Evolutionary conservation across 2,888 invertebrate species (phyloP).

Genomic region (Caenorhabditis plicata): DNA sequence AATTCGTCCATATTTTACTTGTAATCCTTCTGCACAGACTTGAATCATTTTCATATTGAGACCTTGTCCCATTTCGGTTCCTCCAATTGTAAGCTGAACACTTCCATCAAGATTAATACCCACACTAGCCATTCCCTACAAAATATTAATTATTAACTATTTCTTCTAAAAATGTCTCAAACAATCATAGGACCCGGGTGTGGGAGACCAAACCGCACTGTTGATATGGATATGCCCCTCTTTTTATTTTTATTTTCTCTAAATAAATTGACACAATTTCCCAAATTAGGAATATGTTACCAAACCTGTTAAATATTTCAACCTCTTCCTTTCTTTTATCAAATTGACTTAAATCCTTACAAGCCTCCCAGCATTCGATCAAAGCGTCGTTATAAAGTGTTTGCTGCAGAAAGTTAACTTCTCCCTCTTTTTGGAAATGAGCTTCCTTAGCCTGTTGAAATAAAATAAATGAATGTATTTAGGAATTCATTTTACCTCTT

Average conservation of each 20-base stretch:
- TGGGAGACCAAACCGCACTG: conserved; percentile 83
- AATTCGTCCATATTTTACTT: conserved; percentile 70
- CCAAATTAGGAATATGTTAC: neutral
- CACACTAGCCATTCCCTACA: conserved; percentile 82
- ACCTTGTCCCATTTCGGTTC: conserved; percentile 95
- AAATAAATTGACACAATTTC: neutral
- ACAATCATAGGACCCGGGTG: conserved; percentile 38
- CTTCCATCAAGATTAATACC: conserved; percentile 81
- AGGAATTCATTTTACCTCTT: conserved; percentile 69
- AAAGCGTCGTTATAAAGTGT: conserved; percentile 24
- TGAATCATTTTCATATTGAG: conserved; percentile 87
- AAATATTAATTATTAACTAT: too few species aligned
- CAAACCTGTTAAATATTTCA: conserved; percentile 76
- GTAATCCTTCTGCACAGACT: conserved; percentile 78
- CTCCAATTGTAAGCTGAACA: conserved; percentile 79
- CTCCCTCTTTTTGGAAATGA: conserved; percentile 15
- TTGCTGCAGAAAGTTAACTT: conserved; percentile 3
- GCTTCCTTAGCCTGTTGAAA: conserved; percentile 8
- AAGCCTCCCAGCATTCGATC: conserved; percentile 78
- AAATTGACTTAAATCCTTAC: conserved; percentile 75
- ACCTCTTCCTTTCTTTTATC: conserved; percentile 72
- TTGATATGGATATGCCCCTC: conserved; percentile 79
- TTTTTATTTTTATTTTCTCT: conserved; percentile 71
- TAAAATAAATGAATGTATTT: neutral
- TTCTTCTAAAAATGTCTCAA: too few species aligned